Evolutionary conservation across 2,797 vertebrate species (phyloP).

Genomic region (Rhinophrynus dorsalis): DNA sequence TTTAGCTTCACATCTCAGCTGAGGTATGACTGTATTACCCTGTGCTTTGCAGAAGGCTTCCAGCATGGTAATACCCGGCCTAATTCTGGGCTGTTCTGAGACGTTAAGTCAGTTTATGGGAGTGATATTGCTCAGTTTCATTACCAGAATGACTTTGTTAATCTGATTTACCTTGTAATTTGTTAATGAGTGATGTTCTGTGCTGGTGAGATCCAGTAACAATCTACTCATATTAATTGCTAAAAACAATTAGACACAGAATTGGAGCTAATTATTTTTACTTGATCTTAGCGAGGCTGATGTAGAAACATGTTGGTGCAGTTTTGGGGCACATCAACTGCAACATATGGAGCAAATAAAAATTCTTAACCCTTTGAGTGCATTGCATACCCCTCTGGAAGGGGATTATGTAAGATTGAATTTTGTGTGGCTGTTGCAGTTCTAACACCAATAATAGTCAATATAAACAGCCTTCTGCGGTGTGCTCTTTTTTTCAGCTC

Average conservation of each 20-base stretch:
- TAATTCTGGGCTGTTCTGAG: constrained; percentile 4
- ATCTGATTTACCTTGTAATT: constrained; percentile 42
- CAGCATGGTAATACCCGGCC: not conserved
- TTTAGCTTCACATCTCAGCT: not conserved
- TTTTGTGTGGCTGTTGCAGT: too few species aligned
- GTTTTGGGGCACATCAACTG: not conserved
- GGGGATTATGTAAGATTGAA: too few species aligned
- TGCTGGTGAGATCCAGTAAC: not conserved
- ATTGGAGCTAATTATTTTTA: constrained; percentile 26
- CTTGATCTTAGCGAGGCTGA: constrained; percentile 9
- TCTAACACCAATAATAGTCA: too few species aligned
- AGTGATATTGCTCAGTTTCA: constrained; percentile 13
- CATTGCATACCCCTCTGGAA: too few species aligned
- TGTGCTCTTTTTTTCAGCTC: too few species aligned
- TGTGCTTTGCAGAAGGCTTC: constrained; percentile 1
- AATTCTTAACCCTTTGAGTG: too few species aligned
- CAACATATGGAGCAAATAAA: too few species aligned
- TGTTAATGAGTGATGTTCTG: constrained; percentile 13
- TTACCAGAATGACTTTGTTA: constrained; percentile 34
- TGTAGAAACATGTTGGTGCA: not conserved
- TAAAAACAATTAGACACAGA: constrained; percentile 8
- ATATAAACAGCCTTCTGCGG: too few species aligned
- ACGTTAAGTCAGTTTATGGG: constrained; percentile 40
- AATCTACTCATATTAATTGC: not conserved
- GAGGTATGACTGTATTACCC: not conserved